Conservation (phyloP, 1,140 invertebrate species). For the Euwallacea fornicatus region DNA sequence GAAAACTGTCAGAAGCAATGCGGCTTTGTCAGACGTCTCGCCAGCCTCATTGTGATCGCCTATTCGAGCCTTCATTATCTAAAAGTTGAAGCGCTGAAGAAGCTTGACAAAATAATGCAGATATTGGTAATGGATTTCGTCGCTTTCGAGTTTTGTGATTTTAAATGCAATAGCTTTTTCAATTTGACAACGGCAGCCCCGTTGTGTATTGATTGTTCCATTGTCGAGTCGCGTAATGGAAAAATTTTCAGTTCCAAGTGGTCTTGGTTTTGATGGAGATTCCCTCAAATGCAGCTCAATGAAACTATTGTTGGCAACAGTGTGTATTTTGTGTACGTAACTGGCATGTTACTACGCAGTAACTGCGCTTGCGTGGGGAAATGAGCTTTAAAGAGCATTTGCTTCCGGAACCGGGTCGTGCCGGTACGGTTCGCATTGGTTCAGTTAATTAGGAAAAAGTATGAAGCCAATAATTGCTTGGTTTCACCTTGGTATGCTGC, state of each 20-base stretch:
- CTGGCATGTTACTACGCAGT: slow-evolving; percentile 6
- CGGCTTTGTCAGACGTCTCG: slow-evolving; percentile 48
- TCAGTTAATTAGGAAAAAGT: slow-evolving; percentile 13
- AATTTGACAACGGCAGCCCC: slow-evolving; percentile 39
- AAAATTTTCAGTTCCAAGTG: not conserved
- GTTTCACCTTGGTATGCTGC: too few species aligned
- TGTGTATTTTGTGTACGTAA: not conserved
- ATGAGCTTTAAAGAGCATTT: slow-evolving; percentile 25
- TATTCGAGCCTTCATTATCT: slow-evolving; percentile 48
- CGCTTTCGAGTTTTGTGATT: slow-evolving; percentile 45
- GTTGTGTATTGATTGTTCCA: slow-evolving; percentile 38
- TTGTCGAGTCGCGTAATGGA: not conserved
- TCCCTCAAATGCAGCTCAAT: not conserved
- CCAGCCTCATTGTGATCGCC: slow-evolving; percentile 46
- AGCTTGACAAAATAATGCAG: slow-evolving; percentile 50
- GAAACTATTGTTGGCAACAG: not conserved
- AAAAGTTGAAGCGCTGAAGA: slow-evolving; percentile 47
- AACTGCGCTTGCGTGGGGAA: slow-evolving; percentile 12
- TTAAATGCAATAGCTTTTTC: slow-evolving; percentile 44
- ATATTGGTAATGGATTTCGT: slow-evolving; percentile 51
- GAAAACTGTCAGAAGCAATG: slow-evolving; percentile 50
- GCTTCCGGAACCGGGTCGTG: not conserved
- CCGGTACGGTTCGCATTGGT: slow-evolving; percentile 14
- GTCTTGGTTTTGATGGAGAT: not conserved
- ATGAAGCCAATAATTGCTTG: slow-evolving; percentile 1